A percentile compares a stretch with the other conserved stretches of the same genome.
phyloP scores from a whole-genome alignment of 1,140 invertebrate genomes.

The Akabosia matsudoensis region DNA sequence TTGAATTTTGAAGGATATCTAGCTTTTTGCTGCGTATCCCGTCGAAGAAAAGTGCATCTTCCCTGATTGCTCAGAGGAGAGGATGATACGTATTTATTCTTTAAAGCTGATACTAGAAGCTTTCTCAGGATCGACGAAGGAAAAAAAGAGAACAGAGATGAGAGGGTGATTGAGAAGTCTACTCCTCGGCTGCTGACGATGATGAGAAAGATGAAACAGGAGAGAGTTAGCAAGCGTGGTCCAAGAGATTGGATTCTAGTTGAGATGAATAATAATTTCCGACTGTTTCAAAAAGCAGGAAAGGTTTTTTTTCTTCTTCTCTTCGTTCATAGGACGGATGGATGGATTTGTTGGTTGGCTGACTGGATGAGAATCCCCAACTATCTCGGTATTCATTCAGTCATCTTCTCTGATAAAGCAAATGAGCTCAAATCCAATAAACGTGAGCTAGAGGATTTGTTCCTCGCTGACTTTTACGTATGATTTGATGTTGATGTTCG shows the following conservation, averaged over 20 bases:
- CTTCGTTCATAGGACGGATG: too few species aligned
- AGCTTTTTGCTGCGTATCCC: too few species aligned
- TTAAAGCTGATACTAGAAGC: too few species aligned
- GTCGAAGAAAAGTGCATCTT: too few species aligned
- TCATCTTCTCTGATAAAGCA: slow-evolving; percentile 19
- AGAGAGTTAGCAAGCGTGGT: slow-evolving; percentile 4
- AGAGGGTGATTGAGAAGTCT: slow-evolving; percentile 7
- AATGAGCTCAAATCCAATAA: slow-evolving; percentile 45
- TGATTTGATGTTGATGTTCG: slow-evolving; percentile 5
- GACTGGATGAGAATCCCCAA: neutral
- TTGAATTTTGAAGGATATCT: too few species aligned
- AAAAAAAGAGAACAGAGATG: too few species aligned
- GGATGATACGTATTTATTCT: too few species aligned
- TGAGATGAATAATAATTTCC: slow-evolving; percentile 24
- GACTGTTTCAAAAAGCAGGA: slow-evolving; percentile 19
- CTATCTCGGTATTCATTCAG: slow-evolving; percentile 12
- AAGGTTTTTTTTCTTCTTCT: too few species aligned
- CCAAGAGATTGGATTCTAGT: slow-evolving; percentile 5
- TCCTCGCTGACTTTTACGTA: neutral
- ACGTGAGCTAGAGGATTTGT: slow-evolving; percentile 10
- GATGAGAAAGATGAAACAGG: neutral
- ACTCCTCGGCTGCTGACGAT: neutral
- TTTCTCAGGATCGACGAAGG: too few species aligned
- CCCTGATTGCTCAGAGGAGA: neutral
- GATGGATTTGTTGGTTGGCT: slow-evolving; percentile 17